phyloP scores from a whole-genome alignment of 2,113 vertebrate species.

The Vulpes vulpes region DNA sequence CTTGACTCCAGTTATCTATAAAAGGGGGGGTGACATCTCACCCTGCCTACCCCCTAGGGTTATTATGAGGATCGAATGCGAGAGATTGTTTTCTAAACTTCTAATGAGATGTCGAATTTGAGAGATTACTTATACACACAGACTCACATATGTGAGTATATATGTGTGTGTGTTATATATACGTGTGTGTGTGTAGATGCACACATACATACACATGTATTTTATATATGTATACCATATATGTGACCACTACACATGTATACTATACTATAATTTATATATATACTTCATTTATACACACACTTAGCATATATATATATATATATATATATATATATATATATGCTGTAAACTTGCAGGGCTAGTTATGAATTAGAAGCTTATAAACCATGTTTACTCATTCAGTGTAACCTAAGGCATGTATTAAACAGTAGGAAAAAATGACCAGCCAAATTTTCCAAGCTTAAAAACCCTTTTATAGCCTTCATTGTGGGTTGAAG shows the following conservation, averaged over 20 bases:
- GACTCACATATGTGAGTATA: background rate
- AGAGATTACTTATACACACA: background rate
- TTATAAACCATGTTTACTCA: slow-evolving; percentile 88
- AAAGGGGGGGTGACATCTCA: background rate
- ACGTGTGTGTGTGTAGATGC: background rate
- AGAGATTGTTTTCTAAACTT: background rate
- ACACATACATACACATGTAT: background rate
- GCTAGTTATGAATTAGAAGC: slow-evolving; percentile 87
- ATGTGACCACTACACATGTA: background rate
- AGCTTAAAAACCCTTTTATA: slow-evolving; percentile 85
- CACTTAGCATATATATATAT: no score
- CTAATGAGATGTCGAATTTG: background rate
- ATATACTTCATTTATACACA: background rate
- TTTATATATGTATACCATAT: background rate
- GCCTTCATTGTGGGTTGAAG: slow-evolving; percentile 84
- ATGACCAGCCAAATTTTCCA: slow-evolving; percentile 86
- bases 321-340: background rate
- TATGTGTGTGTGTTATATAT: background rate
- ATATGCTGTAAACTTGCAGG: slow-evolving; percentile 80
- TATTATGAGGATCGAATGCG: background rate
- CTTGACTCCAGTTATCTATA: background rate
- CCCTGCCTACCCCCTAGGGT: background rate
- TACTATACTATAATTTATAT: background rate
- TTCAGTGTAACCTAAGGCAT: slow-evolving; percentile 85
- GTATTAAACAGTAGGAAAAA: slow-evolving; percentile 90